These are phyloP conservation scores for Rhinichthys klamathensis DNA, from an alignment of 2,113 vertebrate species.

Conservation along the genomic window DNA sequence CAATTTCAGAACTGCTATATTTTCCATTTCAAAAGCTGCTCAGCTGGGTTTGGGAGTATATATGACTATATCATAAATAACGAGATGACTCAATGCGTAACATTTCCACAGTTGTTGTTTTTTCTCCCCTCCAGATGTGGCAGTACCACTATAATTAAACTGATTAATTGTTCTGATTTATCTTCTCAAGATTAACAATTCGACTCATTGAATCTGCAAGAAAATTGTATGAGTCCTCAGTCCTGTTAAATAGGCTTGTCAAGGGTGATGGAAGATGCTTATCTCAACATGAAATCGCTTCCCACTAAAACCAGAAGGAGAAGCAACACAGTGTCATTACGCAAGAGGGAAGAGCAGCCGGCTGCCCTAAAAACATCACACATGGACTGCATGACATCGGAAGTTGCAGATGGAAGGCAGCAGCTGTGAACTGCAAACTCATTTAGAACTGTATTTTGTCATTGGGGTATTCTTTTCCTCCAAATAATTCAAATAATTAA, in stretches of 20 bases:
- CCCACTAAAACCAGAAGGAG: constrained; percentile 25
- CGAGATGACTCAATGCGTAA: neutral
- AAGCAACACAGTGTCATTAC: neutral
- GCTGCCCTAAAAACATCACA: constrained; percentile 13
- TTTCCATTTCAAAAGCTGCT: neutral
- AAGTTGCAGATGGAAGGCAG: constrained; percentile 36
- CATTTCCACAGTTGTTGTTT: neutral
- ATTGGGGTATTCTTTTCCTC: neutral
- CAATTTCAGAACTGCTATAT: neutral
- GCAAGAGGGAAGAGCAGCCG: neutral
- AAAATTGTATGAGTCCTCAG: constrained; percentile 46
- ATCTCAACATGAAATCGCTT: constrained; percentile 18
- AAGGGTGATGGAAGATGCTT: constrained; percentile 32
- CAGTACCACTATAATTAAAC: constrained; percentile 60
- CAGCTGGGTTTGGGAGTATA: neutral
- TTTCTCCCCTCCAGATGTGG: constrained; percentile 4
- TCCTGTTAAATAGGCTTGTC: constrained; percentile 41
- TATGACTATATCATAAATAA: neutral
- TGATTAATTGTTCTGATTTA: constrained; percentile 61
- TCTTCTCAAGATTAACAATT: constrained; percentile 57
- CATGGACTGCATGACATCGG: neutral
- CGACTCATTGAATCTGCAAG: constrained; percentile 52
- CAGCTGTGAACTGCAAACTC: constrained; percentile 6
- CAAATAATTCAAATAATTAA: constrained; percentile 21
- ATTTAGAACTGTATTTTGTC: constrained; percentile 29